Percentiles rank a stretch among this genome's conserved stretches.
These are phyloP conservation scores for Teinopalpus imperialis DNA, from an alignment of 2,888 invertebrate genomes.

Conservation along the genomic window DNA sequence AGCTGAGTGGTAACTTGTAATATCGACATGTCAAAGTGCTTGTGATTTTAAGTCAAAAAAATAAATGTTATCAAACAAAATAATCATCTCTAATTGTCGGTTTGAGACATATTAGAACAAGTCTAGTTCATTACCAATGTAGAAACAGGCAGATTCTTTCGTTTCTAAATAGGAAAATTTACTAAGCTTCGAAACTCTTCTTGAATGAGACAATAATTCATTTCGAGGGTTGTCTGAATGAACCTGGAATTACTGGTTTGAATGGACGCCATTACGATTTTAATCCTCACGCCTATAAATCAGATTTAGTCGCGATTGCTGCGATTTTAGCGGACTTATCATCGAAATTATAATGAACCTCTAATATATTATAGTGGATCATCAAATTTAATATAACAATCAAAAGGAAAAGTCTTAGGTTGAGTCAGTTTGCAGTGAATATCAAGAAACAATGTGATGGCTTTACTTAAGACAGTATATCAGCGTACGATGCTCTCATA, in stretches of 20 bases:
- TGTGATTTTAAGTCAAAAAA: too few species aligned
- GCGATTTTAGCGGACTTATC: conserved; percentile 27
- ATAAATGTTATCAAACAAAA: too few species aligned
- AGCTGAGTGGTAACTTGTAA: too few species aligned
- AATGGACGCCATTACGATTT: conserved; percentile 37
- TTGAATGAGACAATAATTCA: conserved; percentile 36
- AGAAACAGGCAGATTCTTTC: neutral
- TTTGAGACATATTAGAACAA: neutral
- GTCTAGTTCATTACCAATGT: neutral
- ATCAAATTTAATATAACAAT: too few species aligned
- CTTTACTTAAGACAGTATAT: too few species aligned
- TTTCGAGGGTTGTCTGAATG: conserved; percentile 32
- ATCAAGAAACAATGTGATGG: too few species aligned
- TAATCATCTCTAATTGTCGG: too few species aligned
- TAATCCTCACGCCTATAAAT: conserved; percentile 37
- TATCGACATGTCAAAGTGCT: too few species aligned
- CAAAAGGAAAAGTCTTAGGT: too few species aligned
- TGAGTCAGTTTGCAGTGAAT: too few species aligned
- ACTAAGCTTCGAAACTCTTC: conserved; percentile 29
- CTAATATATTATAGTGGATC: neutral
- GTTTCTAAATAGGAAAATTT: conserved; percentile 14
- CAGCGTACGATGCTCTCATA: too few species aligned
- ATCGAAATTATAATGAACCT: conserved; percentile 9
- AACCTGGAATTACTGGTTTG: conserved; percentile 31
- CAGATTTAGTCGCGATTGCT: conserved; percentile 33